Base-by-base conservation (phyloP, 53 echinoderm and acorn worm genomes). In the Stichopus horrens region DNA sequence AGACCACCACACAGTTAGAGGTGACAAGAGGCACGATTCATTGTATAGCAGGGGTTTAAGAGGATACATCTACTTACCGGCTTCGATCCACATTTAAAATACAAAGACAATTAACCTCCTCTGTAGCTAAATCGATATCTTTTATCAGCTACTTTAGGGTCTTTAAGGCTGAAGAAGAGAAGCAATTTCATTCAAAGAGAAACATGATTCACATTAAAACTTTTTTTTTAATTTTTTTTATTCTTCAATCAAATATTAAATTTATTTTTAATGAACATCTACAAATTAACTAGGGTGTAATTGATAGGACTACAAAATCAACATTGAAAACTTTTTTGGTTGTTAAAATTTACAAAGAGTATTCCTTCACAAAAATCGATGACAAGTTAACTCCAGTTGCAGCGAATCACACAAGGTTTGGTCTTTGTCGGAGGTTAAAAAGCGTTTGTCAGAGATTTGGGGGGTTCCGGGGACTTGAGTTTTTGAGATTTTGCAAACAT, bases 251-350 rank as follows among this genome's bases (percentile, higher is more conserved):
- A 71, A 18, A 71, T 37, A 37, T 37, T 37, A 53, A 20, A 76
- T 80, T 80, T 80, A 80, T 80, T 55, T 80, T 57, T 20, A 80
- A 55, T 57, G 57, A 55, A 80, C 80, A 80, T 55, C 80, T 80
- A 80, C 80, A 80, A 55, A 71, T 71, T 37, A 18, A 71, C 19
- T 71, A 71, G 71, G 71, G 71, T 21, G 71, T 71, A 71, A 71
- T 71, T 71, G 16, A 71, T n/a, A 16, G 71, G 21, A 13, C 71
- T 71, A 71, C 1, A 71, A 71, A 71, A 16, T 71, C 4, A 71
- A 71, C 71, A 71, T 71, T 7, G 18, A 71, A 71, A 71, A 18
- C 16, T 10, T 63, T 63, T 63, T 63, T 63, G 10, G 10, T 63
- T 71, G 71, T 71, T 59, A 11, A 59, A 59, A 59, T 59, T 59